Percentiles rank a stretch among this genome's conserved stretches.
Conservation (phyloP, 2,888 invertebrate genomes). For the Zootermopsis nevadensis region DNA sequence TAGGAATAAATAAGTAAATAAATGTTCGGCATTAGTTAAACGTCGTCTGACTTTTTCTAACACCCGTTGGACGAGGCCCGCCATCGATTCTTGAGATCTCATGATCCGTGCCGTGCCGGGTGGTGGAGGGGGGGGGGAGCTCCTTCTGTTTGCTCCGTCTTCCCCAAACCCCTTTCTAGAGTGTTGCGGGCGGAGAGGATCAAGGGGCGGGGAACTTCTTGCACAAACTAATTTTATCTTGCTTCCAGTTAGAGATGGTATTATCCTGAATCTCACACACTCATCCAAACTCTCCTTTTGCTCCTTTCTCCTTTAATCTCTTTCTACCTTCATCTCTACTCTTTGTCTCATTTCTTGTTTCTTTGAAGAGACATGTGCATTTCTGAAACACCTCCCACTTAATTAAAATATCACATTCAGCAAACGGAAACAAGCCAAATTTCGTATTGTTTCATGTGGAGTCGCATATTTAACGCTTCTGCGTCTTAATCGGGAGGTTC, state of each 20-base stretch:
- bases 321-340: constrained; percentile 24
- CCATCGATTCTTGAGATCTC: constrained; percentile 27
- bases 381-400: no score
- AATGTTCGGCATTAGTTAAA: no score
- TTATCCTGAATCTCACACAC: background rate
- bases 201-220: constrained; percentile 42
- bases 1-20: no score
- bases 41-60: constrained; percentile 5
- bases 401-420: no score
- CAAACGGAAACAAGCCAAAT: no score
- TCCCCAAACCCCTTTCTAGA: background rate
- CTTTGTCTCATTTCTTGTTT: background rate
- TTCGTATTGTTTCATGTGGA: no score
- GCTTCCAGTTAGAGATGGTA: constrained; percentile 34
- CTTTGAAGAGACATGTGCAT: background rate
- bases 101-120: background rate
- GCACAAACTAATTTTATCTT: constrained; percentile 49
- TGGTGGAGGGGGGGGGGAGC: background rate
- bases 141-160: background rate
- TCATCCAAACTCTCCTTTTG: background rate
- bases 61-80: constrained; percentile 20
- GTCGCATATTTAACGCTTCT: no score
- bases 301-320: constrained; percentile 33
- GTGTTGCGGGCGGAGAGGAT: constrained; percentile 2
- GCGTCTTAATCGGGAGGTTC: no score